Base-by-base conservation (phyloP, 1,140 invertebrate genomes). In the Bombus cullumanus region DNA sequence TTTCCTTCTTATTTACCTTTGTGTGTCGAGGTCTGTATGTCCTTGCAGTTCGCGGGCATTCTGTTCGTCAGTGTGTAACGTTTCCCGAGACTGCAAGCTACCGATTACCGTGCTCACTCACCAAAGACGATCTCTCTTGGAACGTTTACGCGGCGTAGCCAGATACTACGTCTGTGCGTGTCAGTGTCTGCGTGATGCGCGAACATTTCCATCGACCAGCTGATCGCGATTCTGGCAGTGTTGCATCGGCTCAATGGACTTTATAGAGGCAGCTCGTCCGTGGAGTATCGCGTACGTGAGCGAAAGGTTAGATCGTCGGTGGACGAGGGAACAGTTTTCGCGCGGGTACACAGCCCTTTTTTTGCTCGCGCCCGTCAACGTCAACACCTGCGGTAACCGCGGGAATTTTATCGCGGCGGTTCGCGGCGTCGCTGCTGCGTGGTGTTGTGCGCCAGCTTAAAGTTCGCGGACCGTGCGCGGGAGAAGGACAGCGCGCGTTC, bases 391-490 rank as follows among this genome's bases (percentile, higher is more conserved):
- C 84, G 39, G 75, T 72, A 66, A 77, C 84, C 84, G 88, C 88
- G 84, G 84, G 77, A 69, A 69, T 89, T 86, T 89, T 83, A 89
- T 86, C 88, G 88, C 72, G 84, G 76, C 74, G 72, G 76, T 88
- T 88, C 76, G 87, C 85, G 83, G 83, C 85, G 85, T 78, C 78
- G 88, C 76, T 77, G 88, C 75, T 73, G 86, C 83, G 81, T 81
- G 75, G 78, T 82, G 75, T 75, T 76, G 88, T 72, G 88, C 81
- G 88, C 79, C 64, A 86, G 87, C 87, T 86, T 83, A 81, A 86
- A 89, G 88, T 89, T 89, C 88, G 82, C 76, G 78, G 75, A 41
- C 41, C 28, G 76, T 53, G 86, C 77, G 81, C 86, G 53, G 64
- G 69, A 84, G 85, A 31, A 75, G 81, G 86, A 84, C 88, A 34